Conservation (phyloP, 2,888 invertebrate species). For the Leptinotarsa tumamoca region DNA sequence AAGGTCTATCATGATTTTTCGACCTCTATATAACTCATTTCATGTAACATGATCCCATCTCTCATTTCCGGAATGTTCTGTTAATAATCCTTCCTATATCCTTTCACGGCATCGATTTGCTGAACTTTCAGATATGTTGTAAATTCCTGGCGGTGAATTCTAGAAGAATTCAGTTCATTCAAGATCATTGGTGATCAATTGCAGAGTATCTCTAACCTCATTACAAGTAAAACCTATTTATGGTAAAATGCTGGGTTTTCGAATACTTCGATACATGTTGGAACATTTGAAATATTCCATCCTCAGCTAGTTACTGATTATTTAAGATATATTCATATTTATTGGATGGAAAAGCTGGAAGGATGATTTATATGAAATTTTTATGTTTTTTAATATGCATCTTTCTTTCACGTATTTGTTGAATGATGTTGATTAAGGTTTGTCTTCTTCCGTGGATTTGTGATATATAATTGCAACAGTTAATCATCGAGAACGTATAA, state of each 20-base stretch:
- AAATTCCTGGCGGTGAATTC: background rate
- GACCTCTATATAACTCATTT: background rate
- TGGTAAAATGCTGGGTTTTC: constrained; percentile 8
- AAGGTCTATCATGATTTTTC: too few relatives aligned
- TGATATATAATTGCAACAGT: too few relatives aligned
- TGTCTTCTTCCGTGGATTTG: too few relatives aligned
- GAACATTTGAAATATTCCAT: constrained; percentile 3
- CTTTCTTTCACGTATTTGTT: too few relatives aligned
- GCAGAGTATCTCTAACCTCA: constrained; percentile 15
- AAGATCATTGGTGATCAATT: constrained; percentile 16
- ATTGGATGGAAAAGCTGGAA: background rate
- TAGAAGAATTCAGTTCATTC: constrained; percentile 15
- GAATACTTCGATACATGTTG: background rate
- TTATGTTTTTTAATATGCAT: too few relatives aligned
- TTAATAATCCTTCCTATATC: background rate
- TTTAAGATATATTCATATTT: background rate
- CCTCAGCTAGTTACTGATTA: background rate
- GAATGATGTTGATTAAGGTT: too few relatives aligned
- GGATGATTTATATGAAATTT: background rate
- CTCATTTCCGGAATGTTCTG: constrained; percentile 1
- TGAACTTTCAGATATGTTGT: constrained; percentile 2
- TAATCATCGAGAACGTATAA: too few relatives aligned
- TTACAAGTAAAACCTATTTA: constrained; percentile 10
- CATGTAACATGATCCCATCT: background rate
- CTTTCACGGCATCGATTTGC: background rate